Base-by-base conservation (phyloP, 2,888 invertebrate genomes). In the Acrocyrtus sp. region DNA sequence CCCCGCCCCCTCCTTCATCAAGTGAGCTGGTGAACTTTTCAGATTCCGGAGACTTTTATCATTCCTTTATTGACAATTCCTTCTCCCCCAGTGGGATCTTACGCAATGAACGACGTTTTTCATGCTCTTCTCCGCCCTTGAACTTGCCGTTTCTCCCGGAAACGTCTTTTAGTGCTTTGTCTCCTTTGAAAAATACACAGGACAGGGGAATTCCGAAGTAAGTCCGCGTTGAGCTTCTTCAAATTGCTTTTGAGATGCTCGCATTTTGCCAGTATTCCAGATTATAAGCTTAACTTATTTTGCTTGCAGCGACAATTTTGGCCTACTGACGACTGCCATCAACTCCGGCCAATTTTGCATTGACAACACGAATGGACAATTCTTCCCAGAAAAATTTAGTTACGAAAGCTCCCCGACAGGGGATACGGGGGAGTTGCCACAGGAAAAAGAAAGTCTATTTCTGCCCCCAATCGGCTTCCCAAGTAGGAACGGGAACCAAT, bases 41-140 rank as follows among this genome's bases (percentile, higher is more conserved):
- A 29, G 61, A 56, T 26, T 19, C 26, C 19, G 69, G 74, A 68
- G 63, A 68, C 41, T 69, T 74, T 69, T 74, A 65, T 65, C 53
- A 63, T 69, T 54, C 63, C 29, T 41, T 53, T 60, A 69, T 69
- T 74, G 66, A 69, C 65, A 74, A 63, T 74, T 69, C 63, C 10
- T 68, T 51, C 50, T 65, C 63, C 43, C 54, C 60, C 34, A 54
- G 39, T 41, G 72, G 72, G 63, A 48, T 63, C 50, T 62, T 67
- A 72, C 58, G 29, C 27, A 72, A 75, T 72, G 77, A 75, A 58
- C 60, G 65, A 21, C 72, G 63, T 6, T 73, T 75, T 58, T 74
- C 74, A 8, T 68, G 69, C 56, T 72, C 75, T 24, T 70, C 77
- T 5, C 61, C 72, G 39, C 60, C 62, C 53, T 70, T 70, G 21